A percentile compares a stretch with the other conserved stretches of the same genome.
These are phyloP conservation scores for Drosophila recens DNA, from an alignment of 2,888 invertebrate species.

Conservation along the genomic window DNA sequence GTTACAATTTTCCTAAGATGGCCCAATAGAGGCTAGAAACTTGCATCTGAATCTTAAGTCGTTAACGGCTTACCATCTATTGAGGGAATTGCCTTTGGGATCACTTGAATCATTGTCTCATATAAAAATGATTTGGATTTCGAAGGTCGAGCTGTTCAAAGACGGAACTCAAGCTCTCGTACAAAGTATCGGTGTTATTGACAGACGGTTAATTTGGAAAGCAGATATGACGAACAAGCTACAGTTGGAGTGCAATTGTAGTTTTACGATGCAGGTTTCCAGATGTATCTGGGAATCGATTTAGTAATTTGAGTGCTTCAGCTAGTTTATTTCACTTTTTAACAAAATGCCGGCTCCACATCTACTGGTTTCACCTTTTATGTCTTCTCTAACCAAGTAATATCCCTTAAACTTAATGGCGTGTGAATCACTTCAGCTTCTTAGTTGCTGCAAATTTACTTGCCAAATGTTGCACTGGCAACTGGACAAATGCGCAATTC, in stretches of 20 bases:
- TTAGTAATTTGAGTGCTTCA: neutral
- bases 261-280: neutral
- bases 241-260: neutral
- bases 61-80: neutral
- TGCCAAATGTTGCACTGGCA: conserved; percentile 7
- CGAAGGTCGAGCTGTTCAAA: neutral
- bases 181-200: neutral
- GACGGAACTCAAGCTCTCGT: neutral
- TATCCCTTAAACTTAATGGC: neutral
- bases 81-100: neutral
- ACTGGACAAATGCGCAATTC: conserved; percentile 16
- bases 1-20: neutral
- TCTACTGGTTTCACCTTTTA: neutral
- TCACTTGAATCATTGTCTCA: neutral
- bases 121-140: neutral
- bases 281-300: neutral
- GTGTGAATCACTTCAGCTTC: conserved; percentile 29
- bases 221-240: neutral
- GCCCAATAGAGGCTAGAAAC: neutral
- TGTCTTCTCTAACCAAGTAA: neutral
- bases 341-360: neutral
- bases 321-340: neutral
- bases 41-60: neutral
- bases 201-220: neutral
- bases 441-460: conserved; percentile 13